Evolutionary conservation across 2,888 invertebrate species (phyloP).

Genomic region (Chymomyza caudatula): DNA sequence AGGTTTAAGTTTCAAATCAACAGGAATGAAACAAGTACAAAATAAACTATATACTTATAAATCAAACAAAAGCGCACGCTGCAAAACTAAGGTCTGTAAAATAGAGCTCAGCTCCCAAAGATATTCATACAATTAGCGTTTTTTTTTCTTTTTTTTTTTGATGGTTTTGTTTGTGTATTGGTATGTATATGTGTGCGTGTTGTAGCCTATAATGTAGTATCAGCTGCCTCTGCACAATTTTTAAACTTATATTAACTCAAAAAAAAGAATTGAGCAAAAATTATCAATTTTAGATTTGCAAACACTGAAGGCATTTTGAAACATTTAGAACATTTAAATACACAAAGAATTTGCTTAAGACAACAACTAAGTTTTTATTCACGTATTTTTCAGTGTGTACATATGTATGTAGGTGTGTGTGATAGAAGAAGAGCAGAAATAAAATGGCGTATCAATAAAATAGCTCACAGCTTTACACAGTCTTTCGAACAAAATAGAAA

Average conservation of each 20-base stretch:
- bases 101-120: slow-evolving; percentile 51
- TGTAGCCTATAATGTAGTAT: slow-evolving; percentile 27
- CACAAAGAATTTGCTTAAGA: slow-evolving; percentile 69
- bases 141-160: slow-evolving; percentile 21
- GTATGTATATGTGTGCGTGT: slow-evolving; percentile 18
- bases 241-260: slow-evolving; percentile 44
- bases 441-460: not conserved
- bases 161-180: slow-evolving; percentile 15
- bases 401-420: slow-evolving; percentile 26
- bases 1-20: slow-evolving; percentile 39
- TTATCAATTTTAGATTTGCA: slow-evolving; percentile 54
- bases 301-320: slow-evolving; percentile 68
- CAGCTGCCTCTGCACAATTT: slow-evolving; percentile 33
- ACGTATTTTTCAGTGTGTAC: slow-evolving; percentile 39
- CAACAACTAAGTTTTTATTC: slow-evolving; percentile 53
- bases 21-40: slow-evolving; percentile 12
- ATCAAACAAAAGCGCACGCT: slow-evolving; percentile 46
- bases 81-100: slow-evolving; percentile 47
- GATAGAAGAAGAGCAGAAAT: not conserved
- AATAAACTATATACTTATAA: slow-evolving; percentile 27
- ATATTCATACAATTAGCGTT: slow-evolving; percentile 55
- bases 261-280: slow-evolving; percentile 45
- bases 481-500: not conserved
- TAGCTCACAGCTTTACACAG: not conserved
- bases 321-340: slow-evolving; percentile 68